Base-by-base conservation (phyloP, 2,113 vertebrate species). In the Promerops cafer region DNA sequence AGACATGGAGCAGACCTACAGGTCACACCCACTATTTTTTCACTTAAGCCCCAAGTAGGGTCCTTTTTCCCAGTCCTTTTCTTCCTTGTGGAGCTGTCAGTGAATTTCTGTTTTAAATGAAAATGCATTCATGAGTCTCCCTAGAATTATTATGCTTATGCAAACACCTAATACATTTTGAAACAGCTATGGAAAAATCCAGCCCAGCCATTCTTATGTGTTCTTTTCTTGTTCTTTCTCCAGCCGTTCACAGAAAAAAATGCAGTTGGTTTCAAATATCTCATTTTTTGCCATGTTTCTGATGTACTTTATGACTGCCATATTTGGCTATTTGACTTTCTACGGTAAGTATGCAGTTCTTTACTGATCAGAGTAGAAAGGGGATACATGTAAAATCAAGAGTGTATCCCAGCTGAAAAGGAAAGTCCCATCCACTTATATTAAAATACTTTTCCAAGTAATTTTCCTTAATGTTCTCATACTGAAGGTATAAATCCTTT, bases 241-340 rank as follows among this genome's bases (percentile, higher is more conserved):
- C 90, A 98, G 98, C 91, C 98, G 97, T 84, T 98, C 98, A 54
- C 96, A 98, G 96, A 98, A 98, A 94, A 98, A 93, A 97, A 98
- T 98, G 98, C 98, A 98, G 94, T 90, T 98, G 97, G 98, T 98
- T 95, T 97, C 98, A 77, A 97, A 98, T 90, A 97, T 98, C 93
- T 98, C 98, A 87, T 98, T 98, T 96, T 98, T 98, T 52, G 96
- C 98, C 91, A 98, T 98, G 98, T 98, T 98, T 90, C 40, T 98
- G 82, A 98, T 98, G 98, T 98, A 98, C 96, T 97, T 98, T 93
- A 37, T 98, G 94, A 98, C 98, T 69, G 98, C 98, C 84, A 96
- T 98, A 93, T 98, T 98, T 97, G 98, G 98, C 74, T 98, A 98
- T 95, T 93, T 98, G 93, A 98, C 98, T 50, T 98, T 98, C 96